Base-by-base conservation (phyloP, 2,797 vertebrate genomes). In the Liparis tanakae region DNA sequence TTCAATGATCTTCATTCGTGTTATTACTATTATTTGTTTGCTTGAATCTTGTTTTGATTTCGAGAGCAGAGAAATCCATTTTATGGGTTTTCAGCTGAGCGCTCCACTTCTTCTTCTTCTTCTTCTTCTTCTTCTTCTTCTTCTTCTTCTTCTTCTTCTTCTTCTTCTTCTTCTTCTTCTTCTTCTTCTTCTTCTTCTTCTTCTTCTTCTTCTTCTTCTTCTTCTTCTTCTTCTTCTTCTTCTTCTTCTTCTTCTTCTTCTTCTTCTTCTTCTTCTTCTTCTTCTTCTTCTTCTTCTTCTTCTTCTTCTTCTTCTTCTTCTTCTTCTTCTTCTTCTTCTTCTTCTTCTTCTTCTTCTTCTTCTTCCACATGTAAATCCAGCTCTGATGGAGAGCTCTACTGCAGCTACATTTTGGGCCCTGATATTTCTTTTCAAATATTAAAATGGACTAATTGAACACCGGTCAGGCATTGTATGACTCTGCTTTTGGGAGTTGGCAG, bases 381-480 rank as follows among this genome's bases (percentile, higher is more conserved):
- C 20, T 54, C 17, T 34, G 56, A 36, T 76, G 25, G 68, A 61
- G 20, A 33, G 13, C 66, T 61, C 17, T 25, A 22, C 20, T 22
- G 20, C 20, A 17, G 51, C 14, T 60, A 33, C 48, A 57, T 51
- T 61, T 37, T 44, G 30, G 14, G 0, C 10, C 20, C 20, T 54
- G 48, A 20, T 70, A 64, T 76, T 80, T 58, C 66, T 48, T 30
- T 30, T 30, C 25, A 30, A 30, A 67, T 37, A 58, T 44, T 56
- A 70, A 58, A 72, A 62, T 10, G 22, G 7, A 67, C 50, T 66
- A 70, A 61, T 67, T 70, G 62, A 80, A 76, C 72, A 70, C 17
- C 7, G 39, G 33, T 61, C 48, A 41, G 61, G 48, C 18, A 10
- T 84, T 78, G 59, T 68, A 22, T 56, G 70, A 67, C 63, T 66